phyloP scores from a whole-genome alignment of 2,888 invertebrate genomes.

The Sminthurinus aureus region DNA sequence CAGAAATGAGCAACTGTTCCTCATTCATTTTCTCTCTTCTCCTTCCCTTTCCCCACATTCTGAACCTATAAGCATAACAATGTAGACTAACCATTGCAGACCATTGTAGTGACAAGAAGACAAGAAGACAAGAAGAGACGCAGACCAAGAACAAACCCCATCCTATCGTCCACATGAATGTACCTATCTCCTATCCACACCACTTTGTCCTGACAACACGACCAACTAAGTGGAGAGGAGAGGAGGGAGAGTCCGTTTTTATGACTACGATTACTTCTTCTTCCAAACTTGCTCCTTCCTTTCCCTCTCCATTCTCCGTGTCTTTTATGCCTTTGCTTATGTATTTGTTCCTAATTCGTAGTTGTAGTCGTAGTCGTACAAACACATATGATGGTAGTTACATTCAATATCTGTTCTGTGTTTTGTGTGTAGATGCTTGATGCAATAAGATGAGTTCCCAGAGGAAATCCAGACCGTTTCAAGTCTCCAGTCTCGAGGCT shows the following conservation, averaged over 20 bases:
- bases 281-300: too few species aligned
- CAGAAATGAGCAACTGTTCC: constrained; percentile 47
- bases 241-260: not conserved
- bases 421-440: not conserved
- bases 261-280: not conserved
- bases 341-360: not conserved
- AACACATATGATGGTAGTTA: not conserved
- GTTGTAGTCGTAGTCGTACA: too few species aligned
- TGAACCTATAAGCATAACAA: constrained; percentile 31
- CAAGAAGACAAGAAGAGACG: too few species aligned
- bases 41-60: constrained; percentile 1
- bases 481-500: constrained; percentile 2
- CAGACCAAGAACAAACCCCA: too few species aligned
- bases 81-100: not conserved
- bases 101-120: not conserved
- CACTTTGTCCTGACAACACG: not conserved
- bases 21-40: constrained; percentile 39
- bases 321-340: not conserved
- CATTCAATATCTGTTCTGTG: not conserved
- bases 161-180: too few species aligned
- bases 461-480: constrained; percentile 42
- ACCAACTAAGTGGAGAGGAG: too few species aligned
- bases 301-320: too few species aligned
- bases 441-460: constrained; percentile 33
- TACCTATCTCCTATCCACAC: too few species aligned